A percentile compares a stretch with the other conserved stretches of the same genome.
phyloP scores from a whole-genome alignment of 2,888 invertebrate genomes.

The Chrysina gloriosa region DNA sequence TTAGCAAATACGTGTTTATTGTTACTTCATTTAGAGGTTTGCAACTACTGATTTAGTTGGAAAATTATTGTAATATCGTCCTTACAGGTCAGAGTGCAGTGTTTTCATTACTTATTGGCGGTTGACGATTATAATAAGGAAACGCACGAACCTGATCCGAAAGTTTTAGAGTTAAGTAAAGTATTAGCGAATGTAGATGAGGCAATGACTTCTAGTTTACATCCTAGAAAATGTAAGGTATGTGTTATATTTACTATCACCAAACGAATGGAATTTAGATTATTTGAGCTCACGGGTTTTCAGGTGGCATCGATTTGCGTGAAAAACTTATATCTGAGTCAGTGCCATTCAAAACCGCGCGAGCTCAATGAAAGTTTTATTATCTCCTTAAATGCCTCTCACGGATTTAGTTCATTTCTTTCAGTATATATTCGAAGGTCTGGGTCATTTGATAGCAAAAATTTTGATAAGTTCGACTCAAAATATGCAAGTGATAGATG shows the following conservation, averaged over 20 bases:
- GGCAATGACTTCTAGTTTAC: slow-evolving; percentile 79
- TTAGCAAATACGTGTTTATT: slow-evolving; percentile 91
- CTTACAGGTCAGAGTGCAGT: slow-evolving; percentile 86
- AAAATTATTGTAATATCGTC: neutral
- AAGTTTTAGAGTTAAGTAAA: slow-evolving; percentile 81
- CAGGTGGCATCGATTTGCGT: no score
- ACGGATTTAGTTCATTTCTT: slow-evolving; percentile 48
- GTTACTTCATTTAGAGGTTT: slow-evolving; percentile 90
- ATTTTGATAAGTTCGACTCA: slow-evolving; percentile 85
- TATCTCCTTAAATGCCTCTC: no score
- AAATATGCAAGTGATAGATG: slow-evolving; percentile 83
- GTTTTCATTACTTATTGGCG: slow-evolving; percentile 87
- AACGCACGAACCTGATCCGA: slow-evolving; percentile 80
- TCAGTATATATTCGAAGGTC: slow-evolving; percentile 90
- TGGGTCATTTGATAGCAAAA: slow-evolving; percentile 83
- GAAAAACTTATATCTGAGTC: no score
- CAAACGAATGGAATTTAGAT: no score
- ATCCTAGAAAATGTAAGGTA: slow-evolving; percentile 82
- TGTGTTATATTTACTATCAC: no score
- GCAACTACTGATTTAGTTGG: slow-evolving; percentile 9
- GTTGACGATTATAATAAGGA: slow-evolving; percentile 71
- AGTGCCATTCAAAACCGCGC: no score
- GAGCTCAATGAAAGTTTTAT: no score
- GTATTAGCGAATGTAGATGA: slow-evolving; percentile 83
- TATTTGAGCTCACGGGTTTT: no score